phyloP scores from a whole-genome alignment of 1,140 invertebrate species.

The Harpegnathos saltator region DNA sequence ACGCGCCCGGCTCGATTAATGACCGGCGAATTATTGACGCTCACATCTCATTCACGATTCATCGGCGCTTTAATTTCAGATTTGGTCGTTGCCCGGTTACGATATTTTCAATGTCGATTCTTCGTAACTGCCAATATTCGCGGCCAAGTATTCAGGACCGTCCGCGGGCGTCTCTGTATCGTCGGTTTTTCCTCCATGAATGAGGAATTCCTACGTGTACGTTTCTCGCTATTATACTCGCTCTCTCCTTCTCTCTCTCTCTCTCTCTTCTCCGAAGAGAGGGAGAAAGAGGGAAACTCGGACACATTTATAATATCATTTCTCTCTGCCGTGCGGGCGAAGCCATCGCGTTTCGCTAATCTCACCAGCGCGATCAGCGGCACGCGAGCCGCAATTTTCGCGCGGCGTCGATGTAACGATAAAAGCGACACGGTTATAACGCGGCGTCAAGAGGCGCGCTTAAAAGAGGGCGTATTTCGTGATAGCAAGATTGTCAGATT shows the following conservation, averaged over 20 bases:
- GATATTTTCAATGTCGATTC: constrained; percentile 13
- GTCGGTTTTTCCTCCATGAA: too few relatives aligned
- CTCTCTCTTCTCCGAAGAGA: too few relatives aligned
- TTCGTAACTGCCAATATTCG: background rate
- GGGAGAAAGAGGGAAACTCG: too few relatives aligned
- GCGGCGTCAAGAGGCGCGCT: constrained; percentile 29
- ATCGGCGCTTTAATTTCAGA: constrained; percentile 28
- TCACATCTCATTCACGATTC: constrained; percentile 13
- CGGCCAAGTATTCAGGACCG: background rate
- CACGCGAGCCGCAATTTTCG: constrained; percentile 47
- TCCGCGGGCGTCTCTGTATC: too few relatives aligned
- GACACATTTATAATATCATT: constrained; percentile 12
- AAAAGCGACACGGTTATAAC: constrained; percentile 28
- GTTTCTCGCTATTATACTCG: too few relatives aligned
- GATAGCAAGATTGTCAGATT: constrained; percentile 8
- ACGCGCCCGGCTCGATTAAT: background rate
- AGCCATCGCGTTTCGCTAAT: constrained; percentile 49
- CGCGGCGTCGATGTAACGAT: constrained; percentile 39
- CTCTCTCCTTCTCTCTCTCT: too few relatives aligned
- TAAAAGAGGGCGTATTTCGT: constrained; percentile 27
- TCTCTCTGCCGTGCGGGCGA: constrained; percentile 26
- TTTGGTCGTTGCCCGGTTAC: background rate
- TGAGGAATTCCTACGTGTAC: too few relatives aligned
- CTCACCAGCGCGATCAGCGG: constrained; percentile 19
- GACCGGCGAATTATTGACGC: constrained; percentile 5